These are phyloP conservation scores for Scolopax rusticola DNA, from an alignment of 2,797 vertebrate species.

Conservation along the genomic window DNA sequence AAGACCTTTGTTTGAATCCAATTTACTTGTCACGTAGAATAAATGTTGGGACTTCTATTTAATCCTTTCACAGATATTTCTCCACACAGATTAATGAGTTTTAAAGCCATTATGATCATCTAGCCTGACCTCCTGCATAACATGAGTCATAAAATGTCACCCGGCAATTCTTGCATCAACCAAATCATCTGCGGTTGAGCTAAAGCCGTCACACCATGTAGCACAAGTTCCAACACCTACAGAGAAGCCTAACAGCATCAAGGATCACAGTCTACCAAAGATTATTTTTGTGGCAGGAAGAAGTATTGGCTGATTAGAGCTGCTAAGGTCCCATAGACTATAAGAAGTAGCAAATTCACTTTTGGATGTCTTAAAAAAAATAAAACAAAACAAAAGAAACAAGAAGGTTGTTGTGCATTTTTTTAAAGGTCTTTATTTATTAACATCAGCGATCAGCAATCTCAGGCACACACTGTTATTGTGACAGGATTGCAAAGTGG, in stretches of 20 bases:
- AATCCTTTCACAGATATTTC: constrained; percentile 61
- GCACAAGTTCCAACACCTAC: background rate
- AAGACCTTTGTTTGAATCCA: constrained; percentile 57
- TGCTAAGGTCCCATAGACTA: background rate
- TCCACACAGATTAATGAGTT: constrained; percentile 56
- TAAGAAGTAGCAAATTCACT: background rate
- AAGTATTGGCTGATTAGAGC: background rate
- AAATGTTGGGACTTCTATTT: constrained; percentile 44
- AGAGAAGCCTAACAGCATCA: background rate
- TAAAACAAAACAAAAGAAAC: fast-evolving
- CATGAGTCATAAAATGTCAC: constrained; percentile 29
- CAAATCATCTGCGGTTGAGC: background rate
- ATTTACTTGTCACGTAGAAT: constrained; percentile 65
- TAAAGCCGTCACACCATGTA: background rate
- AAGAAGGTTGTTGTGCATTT: background rate
- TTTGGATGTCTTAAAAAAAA: background rate
- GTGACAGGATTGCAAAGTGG: background rate
- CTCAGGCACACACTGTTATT: background rate
- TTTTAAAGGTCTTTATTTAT: background rate
- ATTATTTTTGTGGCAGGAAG: background rate
- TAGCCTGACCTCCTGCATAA: constrained; percentile 40
- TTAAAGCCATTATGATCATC: constrained; percentile 47
- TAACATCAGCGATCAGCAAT: background rate
- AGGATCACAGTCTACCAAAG: background rate
- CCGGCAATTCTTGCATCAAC: constrained; percentile 8